Evolutionary conservation across 2,888 invertebrate genomes (phyloP).

Genomic region (Amphimallon solstitiale): DNA sequence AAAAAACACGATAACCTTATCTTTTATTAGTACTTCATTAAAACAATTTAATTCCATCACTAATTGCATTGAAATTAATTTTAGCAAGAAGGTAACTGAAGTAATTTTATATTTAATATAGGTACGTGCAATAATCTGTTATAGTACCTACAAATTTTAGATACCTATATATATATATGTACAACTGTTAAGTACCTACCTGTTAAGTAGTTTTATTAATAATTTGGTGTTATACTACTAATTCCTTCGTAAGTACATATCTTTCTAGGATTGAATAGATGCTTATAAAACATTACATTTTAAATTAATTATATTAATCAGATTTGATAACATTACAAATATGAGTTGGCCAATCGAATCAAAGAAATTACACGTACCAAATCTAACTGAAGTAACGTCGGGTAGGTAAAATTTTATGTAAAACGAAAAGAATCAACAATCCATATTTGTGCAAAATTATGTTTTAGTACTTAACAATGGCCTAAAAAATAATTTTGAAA

Average conservation of each 20-base stretch:
- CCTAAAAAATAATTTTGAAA: conserved; percentile 75
- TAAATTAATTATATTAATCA: not conserved
- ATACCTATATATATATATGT: too few species aligned
- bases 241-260: not conserved
- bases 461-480: conserved; percentile 76
- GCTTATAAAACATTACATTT: too few species aligned
- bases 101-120: too few species aligned
- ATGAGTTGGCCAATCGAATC: conserved; percentile 27
- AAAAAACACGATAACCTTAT: conserved; percentile 13
- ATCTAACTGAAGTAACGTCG: conserved; percentile 19
- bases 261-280: not conserved
- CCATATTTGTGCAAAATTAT: too few species aligned
- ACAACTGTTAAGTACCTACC: too few species aligned
- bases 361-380: conserved; percentile 24
- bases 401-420: conserved; percentile 4
- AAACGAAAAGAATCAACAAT: conserved; percentile 7
- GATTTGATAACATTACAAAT: not conserved
- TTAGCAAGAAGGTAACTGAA: too few species aligned
- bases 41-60: conserved; percentile 4
- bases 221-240: too few species aligned
- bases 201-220: too few species aligned
- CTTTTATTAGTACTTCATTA: conserved; percentile 2
- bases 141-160: too few species aligned
- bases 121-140: too few species aligned
- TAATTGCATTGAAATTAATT: not conserved